Evolutionary conservation across 2,797 vertebrate genomes (phyloP).

Genomic region (Aphelocoma californica): DNA sequence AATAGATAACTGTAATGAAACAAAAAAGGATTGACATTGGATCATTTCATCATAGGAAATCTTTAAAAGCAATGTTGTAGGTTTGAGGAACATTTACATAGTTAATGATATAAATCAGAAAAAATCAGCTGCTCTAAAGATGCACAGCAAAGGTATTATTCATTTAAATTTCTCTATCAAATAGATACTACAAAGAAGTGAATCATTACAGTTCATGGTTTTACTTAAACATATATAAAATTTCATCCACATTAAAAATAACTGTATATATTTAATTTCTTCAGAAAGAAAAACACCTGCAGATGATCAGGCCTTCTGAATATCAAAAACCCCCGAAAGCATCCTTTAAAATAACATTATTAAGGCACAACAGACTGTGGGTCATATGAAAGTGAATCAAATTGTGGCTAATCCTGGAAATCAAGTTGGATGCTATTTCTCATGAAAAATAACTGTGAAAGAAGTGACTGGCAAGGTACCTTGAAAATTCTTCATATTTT

Average conservation of each 20-base stretch:
- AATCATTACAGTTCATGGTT: background rate
- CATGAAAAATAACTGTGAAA: background rate
- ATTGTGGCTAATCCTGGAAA: background rate
- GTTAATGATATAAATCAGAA: background rate
- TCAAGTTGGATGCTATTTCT: background rate
- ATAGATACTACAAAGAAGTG: background rate
- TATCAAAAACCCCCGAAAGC: background rate
- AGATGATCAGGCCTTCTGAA: background rate
- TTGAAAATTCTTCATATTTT: background rate
- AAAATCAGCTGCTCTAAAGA: background rate
- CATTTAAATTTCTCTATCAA: background rate
- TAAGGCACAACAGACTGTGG: background rate
- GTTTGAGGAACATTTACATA: background rate
- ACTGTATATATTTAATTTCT: background rate
- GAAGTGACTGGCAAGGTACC: background rate
- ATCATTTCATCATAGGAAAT: background rate
- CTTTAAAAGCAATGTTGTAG: background rate
- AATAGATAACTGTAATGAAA: background rate
- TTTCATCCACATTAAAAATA: background rate
- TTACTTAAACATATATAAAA: background rate
- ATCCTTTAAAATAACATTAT: background rate
- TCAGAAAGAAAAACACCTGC: background rate
- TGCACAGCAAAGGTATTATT: background rate
- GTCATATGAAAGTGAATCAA: background rate
- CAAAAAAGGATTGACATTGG: background rate